Base-by-base conservation (phyloP, 2,113 vertebrate genomes). In the Daboia siamensis region DNA sequence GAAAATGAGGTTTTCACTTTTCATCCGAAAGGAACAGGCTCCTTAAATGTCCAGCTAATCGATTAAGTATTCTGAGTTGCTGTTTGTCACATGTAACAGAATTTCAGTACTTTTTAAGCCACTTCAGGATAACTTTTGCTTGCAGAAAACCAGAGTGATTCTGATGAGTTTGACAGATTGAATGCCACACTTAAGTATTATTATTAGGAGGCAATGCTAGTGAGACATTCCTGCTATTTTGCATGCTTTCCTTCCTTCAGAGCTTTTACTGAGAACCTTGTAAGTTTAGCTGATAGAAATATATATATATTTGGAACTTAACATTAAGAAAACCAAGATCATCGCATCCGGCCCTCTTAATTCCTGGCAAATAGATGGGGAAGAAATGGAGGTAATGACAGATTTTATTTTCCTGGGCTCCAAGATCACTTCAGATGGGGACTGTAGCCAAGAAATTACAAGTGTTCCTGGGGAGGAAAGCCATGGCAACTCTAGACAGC, bases 251-350 rank as follows among this genome's bases (percentile, higher is more conserved):
- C 48, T n/a, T 13, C 88, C 94, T 95, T 94, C 64, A 88, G 87
- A 64, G 33, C 80, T 93, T 1, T 0, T 93, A 13, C 87, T 89
- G 54, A 69, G 84, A 95, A 96, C 57, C 95, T n/a, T 88, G 95
- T 94, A 93, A 92, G 54, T 84, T 94, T 52, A 55, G 86, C 87
- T 93, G 87, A 90, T 57, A 88, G 88, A 95, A 89, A n/a, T 9
- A 94, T 74, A 87, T 56, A 92, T 23, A 23, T 39, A 39, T 39
- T n/a, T n/a, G n/a, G n/a, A n/a, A n/a, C n/a, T n/a, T n/a, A n/a
- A n/a, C n/a, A n/a, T n/a, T n/a, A n/a, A n/a, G n/a, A n/a, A n/a
- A n/a, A n/a, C n/a, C n/a, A n/a, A n/a, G n/a, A n/a, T n/a, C n/a
- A n/a, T n/a, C n/a, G n/a, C n/a, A n/a, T n/a, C n/a, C n/a, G n/a